Percentiles rank a stretch among this genome's conserved stretches.
Conservation (phyloP, 2,888 invertebrate genomes). For the Stomorhina lunata region DNA sequence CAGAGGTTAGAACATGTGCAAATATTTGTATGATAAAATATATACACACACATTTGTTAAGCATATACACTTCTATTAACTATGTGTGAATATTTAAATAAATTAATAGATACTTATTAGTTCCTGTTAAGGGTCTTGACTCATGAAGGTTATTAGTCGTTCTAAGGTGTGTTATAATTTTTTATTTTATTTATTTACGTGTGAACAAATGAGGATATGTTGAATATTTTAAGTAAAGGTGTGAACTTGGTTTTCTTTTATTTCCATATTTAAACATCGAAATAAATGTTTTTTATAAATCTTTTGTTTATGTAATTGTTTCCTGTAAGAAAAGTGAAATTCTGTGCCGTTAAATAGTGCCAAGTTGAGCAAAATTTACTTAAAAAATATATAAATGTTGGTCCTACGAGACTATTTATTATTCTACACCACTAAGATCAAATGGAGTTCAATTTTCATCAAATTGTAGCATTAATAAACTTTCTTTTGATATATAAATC, state of each 20-base stretch:
- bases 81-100: background rate
- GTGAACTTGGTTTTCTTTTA: conserved; percentile 5
- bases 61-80: background rate
- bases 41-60: background rate
- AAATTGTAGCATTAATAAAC: too few species aligned
- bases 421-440: too few species aligned
- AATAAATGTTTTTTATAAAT: background rate
- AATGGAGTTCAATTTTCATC: too few species aligned
- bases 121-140: background rate
- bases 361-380: too few species aligned
- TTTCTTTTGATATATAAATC: too few species aligned
- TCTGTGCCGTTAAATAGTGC: too few species aligned
- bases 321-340: too few species aligned
- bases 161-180: conserved; percentile 32
- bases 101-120: background rate
- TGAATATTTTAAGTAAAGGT: conserved; percentile 14
- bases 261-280: background rate
- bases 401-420: too few species aligned
- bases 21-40: background rate
- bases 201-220: background rate
- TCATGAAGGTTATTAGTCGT: background rate
- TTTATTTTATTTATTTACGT: background rate
- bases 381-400: too few species aligned
- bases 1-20: too few species aligned
- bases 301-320: background rate